Percentiles rank a stretch among this genome's conserved stretches.
phyloP scores from a whole-genome alignment of 2,888 invertebrate species.

The Allygus modestus region DNA sequence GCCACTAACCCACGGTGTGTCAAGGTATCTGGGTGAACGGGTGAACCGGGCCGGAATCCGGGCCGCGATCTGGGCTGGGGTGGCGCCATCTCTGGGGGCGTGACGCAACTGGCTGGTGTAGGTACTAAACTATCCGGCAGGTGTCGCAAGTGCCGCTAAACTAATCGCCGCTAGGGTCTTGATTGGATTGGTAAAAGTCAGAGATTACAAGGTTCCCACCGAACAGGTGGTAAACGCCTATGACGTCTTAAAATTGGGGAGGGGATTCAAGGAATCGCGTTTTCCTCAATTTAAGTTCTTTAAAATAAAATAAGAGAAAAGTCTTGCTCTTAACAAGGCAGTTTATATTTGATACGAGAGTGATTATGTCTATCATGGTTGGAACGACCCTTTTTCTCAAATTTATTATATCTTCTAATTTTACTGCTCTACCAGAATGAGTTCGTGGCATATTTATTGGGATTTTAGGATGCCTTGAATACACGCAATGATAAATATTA shows the following conservation, averaged over 20 bases:
- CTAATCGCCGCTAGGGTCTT: neutral
- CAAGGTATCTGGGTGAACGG: slow-evolving; percentile 26
- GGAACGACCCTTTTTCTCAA: neutral
- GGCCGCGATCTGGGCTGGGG: neutral
- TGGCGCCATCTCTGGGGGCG: slow-evolving; percentile 6
- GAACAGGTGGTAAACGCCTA: no score
- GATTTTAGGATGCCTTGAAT: no score
- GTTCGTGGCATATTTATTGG: no score
- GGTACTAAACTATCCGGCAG: slow-evolving; percentile 20
- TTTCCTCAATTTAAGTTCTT: neutral
- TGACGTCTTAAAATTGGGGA: no score
- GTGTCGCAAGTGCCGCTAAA: slow-evolving; percentile 13
- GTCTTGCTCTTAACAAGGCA: no score
- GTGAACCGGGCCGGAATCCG: neutral
- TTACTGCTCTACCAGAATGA: no score
- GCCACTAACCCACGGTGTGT: neutral
- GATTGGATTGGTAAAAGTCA: slow-evolving; percentile 4
- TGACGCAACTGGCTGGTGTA: slow-evolving; percentile 7
- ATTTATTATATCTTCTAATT: no score
- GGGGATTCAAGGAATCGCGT: neutral
- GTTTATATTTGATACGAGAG: no score
- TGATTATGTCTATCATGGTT: neutral
- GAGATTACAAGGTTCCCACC: neutral
- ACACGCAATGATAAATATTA: no score
- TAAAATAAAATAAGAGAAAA: no score